phyloP scores from a whole-genome alignment of 2,888 invertebrate species.

The Alentia gelatinosa region DNA sequence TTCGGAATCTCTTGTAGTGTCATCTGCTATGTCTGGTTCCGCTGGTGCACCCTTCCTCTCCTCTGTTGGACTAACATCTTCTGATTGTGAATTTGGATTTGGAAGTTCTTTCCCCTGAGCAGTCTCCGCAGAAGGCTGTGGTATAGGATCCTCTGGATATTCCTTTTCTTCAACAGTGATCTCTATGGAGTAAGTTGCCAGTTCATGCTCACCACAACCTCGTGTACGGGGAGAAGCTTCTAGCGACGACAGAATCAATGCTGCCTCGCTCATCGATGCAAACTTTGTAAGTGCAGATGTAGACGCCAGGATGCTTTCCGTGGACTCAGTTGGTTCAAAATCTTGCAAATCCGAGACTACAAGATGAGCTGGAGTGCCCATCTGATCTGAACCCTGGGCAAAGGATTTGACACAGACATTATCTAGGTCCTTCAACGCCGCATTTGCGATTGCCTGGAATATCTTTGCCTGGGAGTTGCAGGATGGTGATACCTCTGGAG shows the following conservation, averaged over 20 bases:
- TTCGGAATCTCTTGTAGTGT: neutral
- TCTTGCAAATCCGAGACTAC: conserved; percentile 40
- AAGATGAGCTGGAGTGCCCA: conserved; percentile 9
- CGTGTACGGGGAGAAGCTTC: neutral
- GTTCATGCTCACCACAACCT: neutral
- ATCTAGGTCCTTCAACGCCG: neutral
- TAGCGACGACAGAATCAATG: conserved; percentile 28
- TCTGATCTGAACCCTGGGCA: neutral
- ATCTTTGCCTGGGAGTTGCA: conserved; percentile 3
- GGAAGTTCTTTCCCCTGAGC: too few species aligned
- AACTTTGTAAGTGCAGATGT: conserved; percentile 3
- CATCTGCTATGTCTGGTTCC: neutral
- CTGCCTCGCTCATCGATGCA: conserved; percentile 18
- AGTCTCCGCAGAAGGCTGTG: neutral
- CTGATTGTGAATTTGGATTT: too few species aligned
- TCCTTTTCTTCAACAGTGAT: neutral
- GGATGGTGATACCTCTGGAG: neutral
- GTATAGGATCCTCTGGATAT: neutral
- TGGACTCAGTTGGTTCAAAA: conserved; percentile 39
- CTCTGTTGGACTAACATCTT: too few species aligned
- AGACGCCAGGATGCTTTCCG: conserved; percentile 12
- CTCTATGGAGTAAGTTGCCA: neutral
- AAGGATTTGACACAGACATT: neutral
- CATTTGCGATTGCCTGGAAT: neutral
- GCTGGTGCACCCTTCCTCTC: too few species aligned